Base-by-base conservation (phyloP, 2,888 invertebrate genomes). In the Campopleginae sp. region DNA sequence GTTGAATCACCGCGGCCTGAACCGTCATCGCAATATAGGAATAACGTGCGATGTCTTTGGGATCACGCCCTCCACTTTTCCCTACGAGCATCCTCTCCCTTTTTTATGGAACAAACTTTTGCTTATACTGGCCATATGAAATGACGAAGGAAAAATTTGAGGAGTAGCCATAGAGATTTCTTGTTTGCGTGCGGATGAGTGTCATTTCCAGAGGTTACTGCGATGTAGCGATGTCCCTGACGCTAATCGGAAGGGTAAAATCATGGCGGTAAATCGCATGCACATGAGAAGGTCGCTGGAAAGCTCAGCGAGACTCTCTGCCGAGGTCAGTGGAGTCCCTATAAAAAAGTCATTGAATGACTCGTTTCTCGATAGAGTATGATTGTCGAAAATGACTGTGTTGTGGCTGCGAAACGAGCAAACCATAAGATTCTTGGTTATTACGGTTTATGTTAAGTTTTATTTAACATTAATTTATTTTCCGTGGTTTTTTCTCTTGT, bases 61-160 rank as follows among this genome's bases (percentile, higher is more conserved):
- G 42, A 76, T 76, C 63, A 70, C 68, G 42, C 79, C 79, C 68
- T 23, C 14, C 58, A 27, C 65, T 51, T 19, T 46, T 71, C 27
- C 38, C 76, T 58, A 46, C 27, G 14, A 58, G 23, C 51, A 33
- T 71, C n/a, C n/a, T 58, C 31, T 71, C 71, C 54, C 48, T 74
- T 84, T 27, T 84, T 81, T 80, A 81, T 77, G 80, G 77, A 77
- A 68, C 72, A 77, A 77, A 80, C 61, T 81, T 80, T 77, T 61
- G 33, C 66, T 48, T 66, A 23, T 10, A 68, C 44, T 23, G 44
- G 10, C 10, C 0, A 27, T 58, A 27, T 58, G n/a, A 31, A 48
- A 12, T 61, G 19, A 31, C 7, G 63, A 33, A 44, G 38, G 31
- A 74, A 79, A 46, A 54, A 19, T 75, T 38, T n/a, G 61, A 51